Percentiles rank a stretch among this genome's conserved stretches.
Evolutionary conservation across 2,113 vertebrate genomes (phyloP).

Genomic region (Albula glossodonta): DNA sequence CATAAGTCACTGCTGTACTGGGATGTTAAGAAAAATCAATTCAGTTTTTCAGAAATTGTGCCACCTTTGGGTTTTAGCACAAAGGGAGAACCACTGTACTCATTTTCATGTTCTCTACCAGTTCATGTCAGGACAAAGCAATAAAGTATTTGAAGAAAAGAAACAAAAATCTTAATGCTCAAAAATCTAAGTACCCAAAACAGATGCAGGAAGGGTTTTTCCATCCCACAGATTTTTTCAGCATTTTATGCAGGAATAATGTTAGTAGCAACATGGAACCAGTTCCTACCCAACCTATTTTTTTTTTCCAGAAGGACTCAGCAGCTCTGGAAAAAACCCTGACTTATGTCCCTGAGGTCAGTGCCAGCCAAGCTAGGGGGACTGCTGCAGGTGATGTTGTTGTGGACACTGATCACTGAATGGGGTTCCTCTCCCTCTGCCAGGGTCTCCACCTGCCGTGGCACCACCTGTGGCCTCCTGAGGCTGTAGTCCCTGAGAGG

Average conservation of each 20-base stretch:
- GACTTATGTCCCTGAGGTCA: conserved; percentile 78
- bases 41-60: neutral
- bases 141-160: neutral
- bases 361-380: conserved; percentile 71
- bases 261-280: neutral
- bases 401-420: conserved; percentile 74
- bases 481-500: conserved; percentile 77
- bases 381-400: conserved; percentile 87
- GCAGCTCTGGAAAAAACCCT: conserved; percentile 77
- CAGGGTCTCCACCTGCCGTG: conserved; percentile 77
- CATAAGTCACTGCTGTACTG: neutral
- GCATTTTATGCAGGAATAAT: neutral
- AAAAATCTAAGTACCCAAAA: neutral
- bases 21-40: neutral
- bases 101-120: neutral
- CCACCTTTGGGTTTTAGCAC: neutral
- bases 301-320: conserved; percentile 28
- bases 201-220: neutral
- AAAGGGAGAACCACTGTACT: neutral
- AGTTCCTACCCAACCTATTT: neutral
- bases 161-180: neutral
- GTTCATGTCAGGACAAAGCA: neutral
- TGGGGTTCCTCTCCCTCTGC: conserved; percentile 80
- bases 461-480: conserved; percentile 70
- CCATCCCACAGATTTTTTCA: neutral